A percentile compares a stretch with the other conserved stretches of the same genome.
Conservation (phyloP, 1,140 invertebrate genomes). For the Hyles euphorbiae region DNA sequence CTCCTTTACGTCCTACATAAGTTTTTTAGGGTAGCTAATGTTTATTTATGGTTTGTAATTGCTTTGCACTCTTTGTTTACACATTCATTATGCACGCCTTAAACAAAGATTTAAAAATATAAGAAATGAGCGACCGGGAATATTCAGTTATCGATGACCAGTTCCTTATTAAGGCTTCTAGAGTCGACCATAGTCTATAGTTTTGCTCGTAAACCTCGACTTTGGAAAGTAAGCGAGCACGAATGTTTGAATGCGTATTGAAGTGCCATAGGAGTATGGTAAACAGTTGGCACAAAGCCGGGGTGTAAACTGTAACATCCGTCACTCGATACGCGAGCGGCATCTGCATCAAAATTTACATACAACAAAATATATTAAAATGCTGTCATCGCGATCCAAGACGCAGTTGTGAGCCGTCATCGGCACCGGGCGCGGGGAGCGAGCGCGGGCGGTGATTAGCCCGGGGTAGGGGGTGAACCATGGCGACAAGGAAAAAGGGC, state of each 20-base stretch:
- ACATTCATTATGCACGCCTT: too few relatives aligned
- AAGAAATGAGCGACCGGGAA: too few relatives aligned
- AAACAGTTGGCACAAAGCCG: background rate
- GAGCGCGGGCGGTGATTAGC: slow-evolving; percentile 56
- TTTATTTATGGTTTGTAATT: slow-evolving; percentile 55
- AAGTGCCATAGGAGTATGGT: too few relatives aligned
- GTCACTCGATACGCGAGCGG: slow-evolving; percentile 28
- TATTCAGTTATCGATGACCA: too few relatives aligned
- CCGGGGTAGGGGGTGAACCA: slow-evolving; percentile 21
- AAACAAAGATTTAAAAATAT: too few relatives aligned
- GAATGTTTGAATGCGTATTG: too few relatives aligned
- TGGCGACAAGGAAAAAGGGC: slow-evolving; percentile 67
- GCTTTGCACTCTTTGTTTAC: slow-evolving; percentile 9
- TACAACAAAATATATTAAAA: slow-evolving; percentile 71
- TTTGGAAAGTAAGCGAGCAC: too few relatives aligned
- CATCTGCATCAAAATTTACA: slow-evolving; percentile 63
- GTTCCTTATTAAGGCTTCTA: too few relatives aligned
- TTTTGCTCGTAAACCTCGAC: too few relatives aligned
- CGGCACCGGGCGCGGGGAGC: slow-evolving; percentile 60
- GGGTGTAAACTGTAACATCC: slow-evolving; percentile 12
- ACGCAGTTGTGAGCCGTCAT: slow-evolving; percentile 57
- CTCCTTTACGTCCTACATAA: slow-evolving; percentile 47
- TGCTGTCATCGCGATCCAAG: slow-evolving; percentile 60
- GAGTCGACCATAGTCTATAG: too few relatives aligned
- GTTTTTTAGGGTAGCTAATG: slow-evolving; percentile 52